Evolutionary conservation across 2,113 vertebrate genomes (phyloP), one percentile per base, ranked within the genome.

Genomic region (Pontoporia blainvillei): DNA sequence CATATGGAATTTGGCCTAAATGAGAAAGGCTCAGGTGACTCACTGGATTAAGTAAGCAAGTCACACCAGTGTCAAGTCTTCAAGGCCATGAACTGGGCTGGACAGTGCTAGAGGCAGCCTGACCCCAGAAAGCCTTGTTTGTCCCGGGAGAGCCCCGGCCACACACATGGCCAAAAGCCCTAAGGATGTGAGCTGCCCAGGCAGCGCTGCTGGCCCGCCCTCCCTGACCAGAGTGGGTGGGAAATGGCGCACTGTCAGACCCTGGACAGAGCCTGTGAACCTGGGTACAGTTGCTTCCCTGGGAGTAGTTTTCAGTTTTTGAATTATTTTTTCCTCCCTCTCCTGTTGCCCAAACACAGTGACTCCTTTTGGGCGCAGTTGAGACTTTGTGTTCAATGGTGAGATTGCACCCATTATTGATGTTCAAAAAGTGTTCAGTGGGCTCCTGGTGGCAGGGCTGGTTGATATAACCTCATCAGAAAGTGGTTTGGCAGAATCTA

Each of bases 111-210:
- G 39, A 57, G 52, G 62, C 20, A 76, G 36, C 44, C 23, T 21
- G 8, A 73, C 12, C 5, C 29, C 4, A 44, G 44, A 62, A 25
- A 78, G 69, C 13, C 69, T 91, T 23, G 18, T n/a, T 86, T 39
- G 78, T 76, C 66, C 29, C 3, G 23, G 46, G 29, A 76, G 39
- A 46, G 6, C 52, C 61, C 67, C 18, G n/a, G 2, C n/a, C 18
- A 0, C 2, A 1, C 2, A n/a, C 1, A 2, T 12, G 64, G 29
- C 49, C 12, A 3, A 54, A 85, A 62, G 23, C 73, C 36, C 25
- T 1, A 15, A 36, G 44, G 23, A 18, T 9, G 3, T 36, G 57
- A 41, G 18, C 29, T 69, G 29, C 17, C 36, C 8, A 21, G n/a
- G n/a, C 9, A 36, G 17, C 12, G 3, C 20, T 41, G 23, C 21